phyloP scores from a whole-genome alignment of 2,113 vertebrate species.

The Scomber colias region DNA sequence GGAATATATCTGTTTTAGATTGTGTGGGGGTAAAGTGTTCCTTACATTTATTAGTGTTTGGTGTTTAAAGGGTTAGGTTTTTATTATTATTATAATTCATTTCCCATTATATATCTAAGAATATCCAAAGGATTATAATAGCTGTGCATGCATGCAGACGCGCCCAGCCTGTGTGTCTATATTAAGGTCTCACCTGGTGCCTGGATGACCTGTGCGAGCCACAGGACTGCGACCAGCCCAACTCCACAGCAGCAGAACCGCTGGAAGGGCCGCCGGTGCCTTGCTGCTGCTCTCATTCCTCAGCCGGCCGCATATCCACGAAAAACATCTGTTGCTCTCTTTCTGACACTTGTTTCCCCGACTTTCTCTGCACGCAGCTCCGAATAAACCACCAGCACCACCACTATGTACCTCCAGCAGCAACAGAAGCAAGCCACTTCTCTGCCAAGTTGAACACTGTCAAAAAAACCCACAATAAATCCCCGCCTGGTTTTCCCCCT shows the following conservation, averaged over 20 bases:
- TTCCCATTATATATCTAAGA: background rate
- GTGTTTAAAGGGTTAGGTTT: background rate
- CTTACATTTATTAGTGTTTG: no score
- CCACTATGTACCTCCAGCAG: background rate
- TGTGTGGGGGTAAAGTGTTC: background rate
- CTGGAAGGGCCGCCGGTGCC: slow-evolving; percentile 82
- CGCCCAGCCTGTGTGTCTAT: slow-evolving; percentile 31
- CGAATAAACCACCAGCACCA: background rate
- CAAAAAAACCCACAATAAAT: slow-evolving; percentile 25
- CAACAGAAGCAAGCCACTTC: slow-evolving; percentile 48
- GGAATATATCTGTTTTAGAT: background rate
- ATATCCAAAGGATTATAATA: background rate
- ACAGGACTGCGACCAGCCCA: slow-evolving; percentile 80
- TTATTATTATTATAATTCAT: background rate
- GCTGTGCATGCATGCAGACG: background rate
- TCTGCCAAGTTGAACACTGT: slow-evolving; percentile 61
- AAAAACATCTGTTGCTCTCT: slow-evolving; percentile 77
- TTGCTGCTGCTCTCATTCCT: slow-evolving; percentile 82
- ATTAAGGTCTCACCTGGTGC: slow-evolving; percentile 82
- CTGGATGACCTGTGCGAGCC: slow-evolving; percentile 81
- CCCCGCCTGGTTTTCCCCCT: slow-evolving; percentile 8
- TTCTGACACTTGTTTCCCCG: slow-evolving; percentile 61
- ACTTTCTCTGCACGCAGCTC: slow-evolving; percentile 54
- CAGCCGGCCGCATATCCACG: slow-evolving; percentile 65
- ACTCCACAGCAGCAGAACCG: slow-evolving; percentile 85